Base-by-base conservation (phyloP, 2,888 invertebrate genomes). In the Agrotis puta region DNA sequence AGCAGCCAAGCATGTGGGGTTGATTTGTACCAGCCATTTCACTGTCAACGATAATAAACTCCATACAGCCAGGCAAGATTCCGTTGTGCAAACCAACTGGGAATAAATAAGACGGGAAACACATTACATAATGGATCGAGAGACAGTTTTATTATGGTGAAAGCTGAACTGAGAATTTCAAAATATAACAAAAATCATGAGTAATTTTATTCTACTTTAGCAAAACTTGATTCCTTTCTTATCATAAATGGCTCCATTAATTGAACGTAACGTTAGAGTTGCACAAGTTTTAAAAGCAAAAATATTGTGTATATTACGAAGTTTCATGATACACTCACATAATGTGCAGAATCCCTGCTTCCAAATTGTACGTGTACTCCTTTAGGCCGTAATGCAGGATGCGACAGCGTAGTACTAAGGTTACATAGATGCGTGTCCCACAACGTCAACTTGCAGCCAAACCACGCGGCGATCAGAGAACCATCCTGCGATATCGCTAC, bases 21-120 rank as follows among this genome's bases (percentile, higher is more conserved):
- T 87, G 54, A 95, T 89, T 67, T 91, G 92, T 3, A 98, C 97
- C 50, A 96, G 91, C 98, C 98, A 98, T 39, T 96, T 94, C 64
- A 98, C 94, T 27, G 97, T 96, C n/a, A 98, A 92, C 0, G 97
- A 97, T 64, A 98, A 90, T 20, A 98, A 92, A 93, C 98, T 97
- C 98, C 98, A 98, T 2, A 98, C 97, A 3, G 96, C 97, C 13
- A 98, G 84, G 74, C 97, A 97, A 16, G 94, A 91, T 4, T 95
- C 89, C n/a, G 97, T 97, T 3, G 96, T 95, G 81, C 96, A 96
- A 16, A 94, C 96, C 84, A 96, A 83, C 96, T 96, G 81, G 13
- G 89, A 92, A 74, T 3, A 61, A 57, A 64, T 11, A 53, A n/a
- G 5, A 9, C 39, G 39, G 11, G 39, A 39, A 39, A 11, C 11